A percentile compares a stretch with the other conserved stretches of the same genome.
Conservation (phyloP, 2,797 vertebrate genomes). For the Scarus forsteni region DNA sequence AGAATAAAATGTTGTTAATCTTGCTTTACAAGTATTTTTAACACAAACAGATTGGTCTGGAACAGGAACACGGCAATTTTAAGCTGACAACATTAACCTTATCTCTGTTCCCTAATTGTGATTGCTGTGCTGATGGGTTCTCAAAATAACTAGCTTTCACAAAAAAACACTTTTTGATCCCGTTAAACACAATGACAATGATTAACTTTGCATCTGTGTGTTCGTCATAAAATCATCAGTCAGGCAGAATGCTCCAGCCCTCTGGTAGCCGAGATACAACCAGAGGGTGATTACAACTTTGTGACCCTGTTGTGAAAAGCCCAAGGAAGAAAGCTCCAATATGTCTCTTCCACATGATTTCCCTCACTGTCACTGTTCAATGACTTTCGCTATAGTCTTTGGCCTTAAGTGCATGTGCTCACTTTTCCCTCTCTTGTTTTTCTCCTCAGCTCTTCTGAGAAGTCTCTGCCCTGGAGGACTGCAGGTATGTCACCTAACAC, state of each 20-base stretch:
- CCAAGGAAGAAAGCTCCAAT: slow-evolving; percentile 3
- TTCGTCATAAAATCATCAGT: slow-evolving; percentile 21
- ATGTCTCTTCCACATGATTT: slow-evolving; percentile 38
- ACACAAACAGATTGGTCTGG: too few relatives aligned
- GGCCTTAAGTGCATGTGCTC: slow-evolving; percentile 14
- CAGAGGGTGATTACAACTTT: slow-evolving; percentile 17
- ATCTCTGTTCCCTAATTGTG: background rate
- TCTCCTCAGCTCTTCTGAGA: slow-evolving; percentile 94
- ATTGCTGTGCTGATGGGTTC: background rate
- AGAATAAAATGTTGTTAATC: too few relatives aligned
- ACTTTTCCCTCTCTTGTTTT: slow-evolving; percentile 40
- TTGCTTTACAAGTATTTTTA: too few relatives aligned
- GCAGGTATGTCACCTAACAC: slow-evolving; percentile 86
- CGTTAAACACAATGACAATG: slow-evolving; percentile 31
- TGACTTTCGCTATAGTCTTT: background rate
- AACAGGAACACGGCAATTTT: too few relatives aligned
- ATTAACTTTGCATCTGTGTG: slow-evolving; percentile 33
- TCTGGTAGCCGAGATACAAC: slow-evolving; percentile 25
- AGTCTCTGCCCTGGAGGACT: slow-evolving; percentile 97
- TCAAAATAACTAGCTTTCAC: slow-evolving; percentile 39
- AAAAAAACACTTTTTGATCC: slow-evolving; percentile 34
- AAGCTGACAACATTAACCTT: too few relatives aligned
- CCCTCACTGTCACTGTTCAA: slow-evolving; percentile 6
- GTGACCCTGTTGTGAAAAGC: slow-evolving; percentile 27
- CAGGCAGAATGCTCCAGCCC: slow-evolving; percentile 1